phyloP scores from a whole-genome alignment of 2,797 vertebrate species.

The Leptatherina wallacei region DNA sequence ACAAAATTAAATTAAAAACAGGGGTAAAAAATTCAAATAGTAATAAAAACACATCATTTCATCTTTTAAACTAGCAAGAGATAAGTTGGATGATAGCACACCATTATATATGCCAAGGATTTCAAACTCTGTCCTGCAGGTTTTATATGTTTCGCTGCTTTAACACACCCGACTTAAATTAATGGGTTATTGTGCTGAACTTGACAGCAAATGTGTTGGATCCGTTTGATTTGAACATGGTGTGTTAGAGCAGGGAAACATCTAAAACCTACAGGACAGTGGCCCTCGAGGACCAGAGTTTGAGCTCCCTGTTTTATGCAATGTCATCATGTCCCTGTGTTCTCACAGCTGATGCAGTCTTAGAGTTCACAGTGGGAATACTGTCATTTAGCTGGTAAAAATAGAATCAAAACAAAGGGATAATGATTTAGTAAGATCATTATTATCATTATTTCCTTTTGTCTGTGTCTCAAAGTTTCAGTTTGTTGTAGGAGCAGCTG shows the following conservation, averaged over 20 bases:
- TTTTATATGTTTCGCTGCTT: not conserved
- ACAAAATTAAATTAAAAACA: not conserved
- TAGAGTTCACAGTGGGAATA: not conserved
- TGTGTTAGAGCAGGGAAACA: no score
- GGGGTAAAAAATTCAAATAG: not conserved
- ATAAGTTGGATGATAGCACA: not conserved
- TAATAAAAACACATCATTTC: not conserved
- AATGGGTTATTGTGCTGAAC: not conserved
- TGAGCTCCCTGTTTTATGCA: no score
- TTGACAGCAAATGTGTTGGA: no score
- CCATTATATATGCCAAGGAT: no score
- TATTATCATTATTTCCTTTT: no score
- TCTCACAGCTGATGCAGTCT: not conserved
- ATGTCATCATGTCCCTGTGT: not conserved
- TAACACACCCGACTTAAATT: not conserved
- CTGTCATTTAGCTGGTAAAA: not conserved
- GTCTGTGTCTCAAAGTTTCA: not conserved
- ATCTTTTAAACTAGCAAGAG: not conserved
- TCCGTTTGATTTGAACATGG: no score
- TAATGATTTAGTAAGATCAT: not conserved
- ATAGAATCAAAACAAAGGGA: not conserved
- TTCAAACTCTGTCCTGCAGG: not conserved
- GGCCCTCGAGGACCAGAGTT: no score
- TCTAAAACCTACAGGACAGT: no score
- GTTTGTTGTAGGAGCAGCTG: not conserved